Conservation (phyloP, 2,797 vertebrate species). For the Masticophis lateralis region DNA sequence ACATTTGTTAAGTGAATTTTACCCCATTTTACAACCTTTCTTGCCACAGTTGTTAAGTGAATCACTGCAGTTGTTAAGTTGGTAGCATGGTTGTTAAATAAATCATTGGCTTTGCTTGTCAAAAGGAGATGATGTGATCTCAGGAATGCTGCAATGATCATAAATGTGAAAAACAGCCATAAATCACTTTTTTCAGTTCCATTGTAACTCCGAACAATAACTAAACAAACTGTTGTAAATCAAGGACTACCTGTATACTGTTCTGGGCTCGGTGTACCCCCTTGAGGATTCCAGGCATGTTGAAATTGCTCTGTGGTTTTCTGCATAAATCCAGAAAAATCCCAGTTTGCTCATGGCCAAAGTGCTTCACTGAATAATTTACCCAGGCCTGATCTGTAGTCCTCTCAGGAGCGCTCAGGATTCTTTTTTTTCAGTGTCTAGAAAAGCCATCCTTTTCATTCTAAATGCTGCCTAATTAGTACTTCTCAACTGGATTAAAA, state of each 20-base stretch:
- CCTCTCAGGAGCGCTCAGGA: neutral
- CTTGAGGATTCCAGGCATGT: neutral
- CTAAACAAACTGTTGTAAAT: neutral
- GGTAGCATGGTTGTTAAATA: neutral
- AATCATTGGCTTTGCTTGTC: neutral
- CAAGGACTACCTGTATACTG: neutral
- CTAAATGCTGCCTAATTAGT: neutral
- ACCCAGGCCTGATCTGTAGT: neutral
- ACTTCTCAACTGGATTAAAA: neutral
- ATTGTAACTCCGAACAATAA: neutral
- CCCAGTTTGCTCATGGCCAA: neutral
- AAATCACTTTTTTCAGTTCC: neutral
- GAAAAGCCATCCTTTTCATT: neutral
- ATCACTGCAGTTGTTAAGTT: neutral
- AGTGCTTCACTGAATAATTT: neutral
- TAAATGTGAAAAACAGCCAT: neutral
- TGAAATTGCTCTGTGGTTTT: neutral
- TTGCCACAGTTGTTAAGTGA: neutral
- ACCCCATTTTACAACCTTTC: neutral
- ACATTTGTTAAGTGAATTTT: neutral
- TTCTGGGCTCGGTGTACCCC: neutral
- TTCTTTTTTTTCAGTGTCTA: neutral
- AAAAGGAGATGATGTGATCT: neutral
- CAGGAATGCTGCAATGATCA: neutral
- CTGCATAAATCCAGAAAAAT: neutral